Conservation (phyloP, 2,888 invertebrate species). For the Uloborus plumipes region DNA sequence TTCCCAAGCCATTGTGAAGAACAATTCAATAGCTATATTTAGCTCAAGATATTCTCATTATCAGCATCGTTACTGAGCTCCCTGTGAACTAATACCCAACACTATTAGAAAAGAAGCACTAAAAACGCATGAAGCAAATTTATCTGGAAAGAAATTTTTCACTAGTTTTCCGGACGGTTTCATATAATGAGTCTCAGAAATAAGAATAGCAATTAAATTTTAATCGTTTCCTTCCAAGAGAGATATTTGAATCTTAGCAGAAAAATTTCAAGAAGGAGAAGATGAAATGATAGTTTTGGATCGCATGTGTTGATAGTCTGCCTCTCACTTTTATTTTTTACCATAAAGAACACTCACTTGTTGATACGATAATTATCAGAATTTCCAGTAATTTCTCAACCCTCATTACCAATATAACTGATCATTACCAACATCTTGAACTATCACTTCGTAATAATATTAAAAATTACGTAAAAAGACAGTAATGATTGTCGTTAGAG, state of each 20-base stretch:
- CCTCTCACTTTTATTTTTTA: neutral
- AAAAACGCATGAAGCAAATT: neutral
- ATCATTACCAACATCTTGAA: conserved; percentile 35
- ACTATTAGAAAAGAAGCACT: conserved; percentile 9
- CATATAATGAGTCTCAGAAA: conserved; percentile 35
- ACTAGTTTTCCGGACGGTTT: conserved; percentile 14
- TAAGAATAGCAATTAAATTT: conserved; percentile 49
- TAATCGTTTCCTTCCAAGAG: conserved; percentile 33
- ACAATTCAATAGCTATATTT: conserved; percentile 43
- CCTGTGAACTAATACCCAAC: conserved; percentile 14
- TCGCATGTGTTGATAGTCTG: conserved; percentile 4
- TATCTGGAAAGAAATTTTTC: too few species aligned
- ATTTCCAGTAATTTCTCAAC: conserved; percentile 27
- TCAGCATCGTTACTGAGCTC: conserved; percentile 9
- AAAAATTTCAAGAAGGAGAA: conserved; percentile 17
- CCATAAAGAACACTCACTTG: conserved; percentile 14
- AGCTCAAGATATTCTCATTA: conserved; percentile 44
- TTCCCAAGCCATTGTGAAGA: conserved; percentile 28
- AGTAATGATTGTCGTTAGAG: too few species aligned
- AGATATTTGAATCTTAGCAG: conserved; percentile 9
- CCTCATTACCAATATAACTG: conserved; percentile 39
- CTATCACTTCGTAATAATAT: neutral
- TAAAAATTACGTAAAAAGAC: too few species aligned
- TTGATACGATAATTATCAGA: conserved; percentile 46
- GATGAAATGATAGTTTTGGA: conserved; percentile 31